These are phyloP conservation scores for Amblyopsis rosae DNA, from an alignment of 2,113 vertebrate species.

Conservation along the genomic window DNA sequence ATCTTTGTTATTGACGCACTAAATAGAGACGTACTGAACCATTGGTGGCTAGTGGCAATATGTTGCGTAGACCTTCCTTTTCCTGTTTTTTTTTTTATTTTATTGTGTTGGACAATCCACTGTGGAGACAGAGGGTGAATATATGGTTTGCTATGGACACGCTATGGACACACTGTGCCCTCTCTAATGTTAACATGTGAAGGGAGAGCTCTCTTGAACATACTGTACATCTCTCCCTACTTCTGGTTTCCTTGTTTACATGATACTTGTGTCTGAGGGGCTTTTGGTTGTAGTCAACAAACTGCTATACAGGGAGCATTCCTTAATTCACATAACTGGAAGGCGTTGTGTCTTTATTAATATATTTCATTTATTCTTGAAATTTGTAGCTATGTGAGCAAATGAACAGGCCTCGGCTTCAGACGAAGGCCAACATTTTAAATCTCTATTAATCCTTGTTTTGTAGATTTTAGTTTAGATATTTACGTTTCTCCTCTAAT, in stretches of 20 bases:
- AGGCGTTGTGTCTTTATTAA: conserved; percentile 45
- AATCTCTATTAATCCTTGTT: conserved; percentile 74
- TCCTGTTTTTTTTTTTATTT: conserved; percentile 29
- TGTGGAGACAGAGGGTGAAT: conserved; percentile 16
- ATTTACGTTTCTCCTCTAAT: conserved; percentile 74
- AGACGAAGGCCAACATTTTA: conserved; percentile 59
- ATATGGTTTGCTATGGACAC: neutral
- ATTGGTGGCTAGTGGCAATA: conserved; percentile 70
- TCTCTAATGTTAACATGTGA: conserved; percentile 57
- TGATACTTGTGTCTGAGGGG: conserved; percentile 28
- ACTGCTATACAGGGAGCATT: conserved; percentile 10
- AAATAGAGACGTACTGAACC: conserved; percentile 33
- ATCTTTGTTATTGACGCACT: conserved; percentile 32
- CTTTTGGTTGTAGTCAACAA: conserved; percentile 27
- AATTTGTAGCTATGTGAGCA: conserved; percentile 53
- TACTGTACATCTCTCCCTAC: conserved; percentile 43
- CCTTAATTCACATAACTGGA: conserved; percentile 34
- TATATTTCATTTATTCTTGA: conserved; percentile 49
- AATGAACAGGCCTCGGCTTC: conserved; percentile 47
- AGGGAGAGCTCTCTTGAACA: conserved; percentile 46
- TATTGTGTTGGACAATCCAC: conserved; percentile 26
- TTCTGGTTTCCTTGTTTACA: conserved; percentile 50
- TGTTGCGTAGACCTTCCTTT: conserved; percentile 39
- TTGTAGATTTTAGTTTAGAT: conserved; percentile 74
- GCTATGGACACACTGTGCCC: conserved; percentile 15